Conservation (phyloP, 2,888 invertebrate genomes). For the Rambutsinella grinnellia region DNA sequence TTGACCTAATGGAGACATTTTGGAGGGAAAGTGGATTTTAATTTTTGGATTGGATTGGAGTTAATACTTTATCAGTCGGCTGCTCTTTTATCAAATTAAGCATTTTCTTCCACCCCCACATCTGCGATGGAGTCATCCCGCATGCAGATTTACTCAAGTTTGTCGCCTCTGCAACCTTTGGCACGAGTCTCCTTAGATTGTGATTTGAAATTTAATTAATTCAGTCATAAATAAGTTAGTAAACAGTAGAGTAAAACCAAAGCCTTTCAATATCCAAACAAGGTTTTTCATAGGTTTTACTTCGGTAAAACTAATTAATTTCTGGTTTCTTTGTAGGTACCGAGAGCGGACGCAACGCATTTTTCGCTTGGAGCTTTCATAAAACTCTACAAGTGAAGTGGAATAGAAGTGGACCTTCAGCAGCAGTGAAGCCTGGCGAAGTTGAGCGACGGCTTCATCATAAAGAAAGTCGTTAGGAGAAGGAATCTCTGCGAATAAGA, state of each 20-base stretch:
- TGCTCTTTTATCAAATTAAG: slow-evolving; percentile 83
- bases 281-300: neutral
- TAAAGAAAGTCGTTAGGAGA: slow-evolving; percentile 83
- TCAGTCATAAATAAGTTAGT: neutral
- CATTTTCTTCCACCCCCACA: slow-evolving; percentile 76
- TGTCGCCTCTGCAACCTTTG: slow-evolving; percentile 81
- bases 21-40: too few relatives aligned
- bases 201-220: slow-evolving; percentile 37
- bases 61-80: too few relatives aligned
- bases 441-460: too few relatives aligned
- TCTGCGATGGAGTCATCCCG: slow-evolving; percentile 78
- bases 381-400: slow-evolving; percentile 69
- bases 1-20: too few relatives aligned
- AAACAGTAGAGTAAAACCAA: neutral
- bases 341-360: slow-evolving; percentile 75
- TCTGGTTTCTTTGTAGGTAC: neutral
- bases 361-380: slow-evolving; percentile 76
- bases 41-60: too few relatives aligned
- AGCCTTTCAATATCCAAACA: neutral
- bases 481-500: too few relatives aligned
- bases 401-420: slow-evolving; percentile 64
- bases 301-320: neutral
- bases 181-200: too few relatives aligned
- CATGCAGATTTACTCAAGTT: slow-evolving; percentile 82
- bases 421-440: slow-evolving; percentile 66